A percentile compares a stretch with the other conserved stretches of the same genome.
Evolutionary conservation across 2,113 vertebrate genomes (phyloP).

Genomic region (Coreoperca whiteheadi): DNA sequence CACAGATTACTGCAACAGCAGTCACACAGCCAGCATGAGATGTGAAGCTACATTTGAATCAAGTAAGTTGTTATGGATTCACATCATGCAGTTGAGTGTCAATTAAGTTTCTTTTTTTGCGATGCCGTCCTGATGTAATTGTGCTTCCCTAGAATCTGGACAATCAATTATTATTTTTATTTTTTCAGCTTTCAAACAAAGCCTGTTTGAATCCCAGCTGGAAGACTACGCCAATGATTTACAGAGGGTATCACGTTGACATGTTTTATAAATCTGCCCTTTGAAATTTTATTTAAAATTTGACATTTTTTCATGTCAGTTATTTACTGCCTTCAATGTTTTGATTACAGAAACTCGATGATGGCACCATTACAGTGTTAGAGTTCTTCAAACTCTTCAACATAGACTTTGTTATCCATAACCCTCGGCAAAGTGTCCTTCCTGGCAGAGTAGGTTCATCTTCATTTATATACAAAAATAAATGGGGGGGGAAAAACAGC

Average conservation of each 20-base stretch:
- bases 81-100: background rate
- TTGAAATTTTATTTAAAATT: background rate
- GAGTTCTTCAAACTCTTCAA: conserved; percentile 93
- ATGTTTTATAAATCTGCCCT: background rate
- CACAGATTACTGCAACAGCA: conserved; percentile 82
- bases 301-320: background rate
- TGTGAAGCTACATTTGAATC: conserved; percentile 86
- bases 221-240: conserved; percentile 86
- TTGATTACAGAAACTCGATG: conserved; percentile 88
- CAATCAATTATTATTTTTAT: background rate
- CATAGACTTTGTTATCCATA: conserved; percentile 91
- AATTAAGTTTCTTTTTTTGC: background rate
- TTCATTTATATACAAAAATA: background rate
- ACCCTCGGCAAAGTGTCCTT: conserved; percentile 89
- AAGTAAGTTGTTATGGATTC: conserved; percentile 73
- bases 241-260: conserved; percentile 80
- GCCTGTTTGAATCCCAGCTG: conserved; percentile 88
- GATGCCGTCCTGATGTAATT: background rate
- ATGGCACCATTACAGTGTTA: conserved; percentile 88
- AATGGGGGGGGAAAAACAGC: background rate
- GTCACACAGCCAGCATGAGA: conserved; percentile 85
- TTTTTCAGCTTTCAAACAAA: conserved; percentile 85
- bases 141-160: background rate
- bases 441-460: conserved; percentile 84
- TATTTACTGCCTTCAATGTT: conserved; percentile 1